Evolutionary conservation across 2,888 invertebrate genomes (phyloP), one percentile per base, ranked within the genome.

Genomic region (Bursaphelenchus okinawaensis): DNA sequence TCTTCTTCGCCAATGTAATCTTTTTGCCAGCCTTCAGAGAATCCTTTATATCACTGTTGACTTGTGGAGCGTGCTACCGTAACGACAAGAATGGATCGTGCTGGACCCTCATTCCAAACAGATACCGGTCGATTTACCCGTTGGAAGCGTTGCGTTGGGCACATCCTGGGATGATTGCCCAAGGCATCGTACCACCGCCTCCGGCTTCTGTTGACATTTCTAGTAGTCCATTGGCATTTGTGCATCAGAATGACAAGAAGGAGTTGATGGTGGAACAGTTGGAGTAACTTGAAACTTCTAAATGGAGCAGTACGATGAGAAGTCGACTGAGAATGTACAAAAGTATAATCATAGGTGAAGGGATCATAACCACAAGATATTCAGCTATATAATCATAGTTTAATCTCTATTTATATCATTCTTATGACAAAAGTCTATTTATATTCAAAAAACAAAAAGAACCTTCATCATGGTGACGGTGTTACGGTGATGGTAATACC

Each of bases 111-210:
- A 59, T 59, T 7, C 60, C 60, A 31, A 23, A 59, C 60, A 31
- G 60, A n/a, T 59, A 40, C 60, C 60, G 60, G 7, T 59, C 60
- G 12, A 59, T 59, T 23, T 59, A 59, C 19, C 60, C 60, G 26
- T 24, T 59, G 19, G 60, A 59, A 9, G 60, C 60, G 22, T 16
- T 59, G 9, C 60, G 54, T 1, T 54, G 54, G 54, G 54, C 54
- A 6, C 12, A 23, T 54, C 54, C 54, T n/a, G 2, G 16, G 12
- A n/a, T 54, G 52, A 50, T 59, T 7, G 60, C 60, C 24, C 60
- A 59, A 59, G 60, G 60, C 19, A 50, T 59, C 2, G 60, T 59
- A 8, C 60, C 60, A 8, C 60, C 60, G 2, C 60, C 60, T n/a
- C 60, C 60, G 19, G 22, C 60, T 50, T 31, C 50, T 12, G 22